Conservation (phyloP, 1,140 invertebrate genomes). For the Myzus persicae region DNA sequence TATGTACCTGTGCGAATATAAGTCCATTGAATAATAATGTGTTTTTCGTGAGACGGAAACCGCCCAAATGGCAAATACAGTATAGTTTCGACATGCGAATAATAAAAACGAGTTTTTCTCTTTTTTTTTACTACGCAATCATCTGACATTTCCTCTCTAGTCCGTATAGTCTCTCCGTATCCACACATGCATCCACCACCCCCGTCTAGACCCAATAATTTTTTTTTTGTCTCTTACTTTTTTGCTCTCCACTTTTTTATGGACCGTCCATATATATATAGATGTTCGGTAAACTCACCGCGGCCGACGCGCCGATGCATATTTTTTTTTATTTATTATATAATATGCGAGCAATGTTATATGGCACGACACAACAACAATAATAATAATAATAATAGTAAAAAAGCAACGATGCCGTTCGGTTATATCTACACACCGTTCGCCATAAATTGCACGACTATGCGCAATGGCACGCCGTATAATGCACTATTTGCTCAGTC, state of each 20-base stretch:
- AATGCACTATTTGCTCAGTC: not conserved
- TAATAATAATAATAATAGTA: not conserved
- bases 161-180: not conserved
- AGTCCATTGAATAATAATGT: not conserved
- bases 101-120: not conserved
- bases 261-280: not conserved
- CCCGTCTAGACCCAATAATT: not conserved
- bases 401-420: not conserved
- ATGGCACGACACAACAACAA: not conserved
- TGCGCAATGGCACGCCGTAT: not conserved
- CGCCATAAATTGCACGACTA: not conserved
- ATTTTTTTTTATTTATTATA: slow-evolving; percentile 1
- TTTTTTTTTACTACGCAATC: not conserved
- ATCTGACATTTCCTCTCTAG: not conserved
- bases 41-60: not conserved
- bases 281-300: not conserved
- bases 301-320: not conserved
- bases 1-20: not conserved
- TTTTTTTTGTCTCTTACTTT: not conserved
- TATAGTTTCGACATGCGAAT: not conserved
- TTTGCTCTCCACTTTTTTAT: not conserved
- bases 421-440: not conserved
- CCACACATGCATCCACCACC: not conserved
- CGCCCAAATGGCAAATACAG: not conserved
- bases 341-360: not conserved